These are phyloP conservation scores for Cheilosia vernalis DNA, from an alignment of 2,888 invertebrate species.

Conservation along the genomic window DNA sequence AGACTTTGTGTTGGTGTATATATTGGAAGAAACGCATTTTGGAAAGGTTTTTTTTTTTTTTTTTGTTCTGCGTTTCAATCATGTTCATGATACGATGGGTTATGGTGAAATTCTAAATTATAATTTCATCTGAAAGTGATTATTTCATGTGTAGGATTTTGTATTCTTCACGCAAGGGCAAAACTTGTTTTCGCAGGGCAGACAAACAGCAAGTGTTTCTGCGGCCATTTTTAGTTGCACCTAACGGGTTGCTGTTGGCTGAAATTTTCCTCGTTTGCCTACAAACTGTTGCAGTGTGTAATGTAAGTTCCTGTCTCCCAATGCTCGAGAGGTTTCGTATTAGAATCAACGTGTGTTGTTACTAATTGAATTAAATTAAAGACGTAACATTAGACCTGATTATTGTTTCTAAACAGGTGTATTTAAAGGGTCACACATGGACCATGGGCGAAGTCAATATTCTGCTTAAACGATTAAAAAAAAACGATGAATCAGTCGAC, in stretches of 20 bases:
- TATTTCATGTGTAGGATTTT: conserved; percentile 26
- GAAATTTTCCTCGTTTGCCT: conserved; percentile 16
- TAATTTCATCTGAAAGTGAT: conserved; percentile 38
- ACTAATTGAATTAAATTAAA: conserved; percentile 58
- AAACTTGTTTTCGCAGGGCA: conserved; percentile 64
- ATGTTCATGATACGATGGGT: conserved; percentile 9
- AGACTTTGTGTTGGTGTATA: conserved; percentile 23
- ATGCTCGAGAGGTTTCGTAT: not conserved
- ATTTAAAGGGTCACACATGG: not conserved
- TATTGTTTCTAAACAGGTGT: conserved; percentile 29
- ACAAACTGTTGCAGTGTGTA: conserved; percentile 18
- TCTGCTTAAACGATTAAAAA: not conserved
- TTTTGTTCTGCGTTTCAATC: not conserved
- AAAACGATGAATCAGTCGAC: conserved; percentile 31
- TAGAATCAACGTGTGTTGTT: conserved; percentile 19
- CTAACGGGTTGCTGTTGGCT: conserved; percentile 33
- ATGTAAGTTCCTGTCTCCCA: not conserved
- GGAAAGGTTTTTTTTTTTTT: conserved; percentile 3
- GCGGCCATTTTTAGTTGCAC: conserved; percentile 59
- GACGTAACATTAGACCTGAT: conserved; percentile 22
- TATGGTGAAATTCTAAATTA: conserved; percentile 40
- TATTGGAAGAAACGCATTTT: conserved; percentile 18
- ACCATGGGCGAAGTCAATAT: too few species aligned
- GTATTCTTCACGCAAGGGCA: conserved; percentile 30
- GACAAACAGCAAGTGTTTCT: conserved; percentile 36